These are phyloP conservation scores for Gymnocheta viridis DNA, from an alignment of 2,888 invertebrate species.

Conservation along the genomic window DNA sequence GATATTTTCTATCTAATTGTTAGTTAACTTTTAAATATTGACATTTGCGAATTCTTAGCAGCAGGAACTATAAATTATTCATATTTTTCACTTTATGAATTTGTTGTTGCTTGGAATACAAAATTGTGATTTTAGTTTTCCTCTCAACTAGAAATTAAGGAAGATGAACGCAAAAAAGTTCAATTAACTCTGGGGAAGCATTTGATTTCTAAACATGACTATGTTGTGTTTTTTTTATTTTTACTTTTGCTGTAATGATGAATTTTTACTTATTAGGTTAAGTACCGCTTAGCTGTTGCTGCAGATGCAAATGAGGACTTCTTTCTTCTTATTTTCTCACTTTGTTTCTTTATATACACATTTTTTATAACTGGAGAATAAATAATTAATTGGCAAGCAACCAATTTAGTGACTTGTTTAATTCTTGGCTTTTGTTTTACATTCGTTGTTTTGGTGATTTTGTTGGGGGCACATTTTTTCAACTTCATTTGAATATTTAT, in stretches of 20 bases:
- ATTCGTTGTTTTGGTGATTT: slow-evolving; percentile 15
- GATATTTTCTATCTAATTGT: slow-evolving; percentile 66
- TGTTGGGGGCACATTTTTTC: slow-evolving; percentile 5
- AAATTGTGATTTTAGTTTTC: slow-evolving; percentile 21
- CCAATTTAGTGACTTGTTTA: slow-evolving; percentile 1
- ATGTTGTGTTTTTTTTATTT: slow-evolving; percentile 22
- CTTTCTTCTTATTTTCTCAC: slow-evolving; percentile 1
- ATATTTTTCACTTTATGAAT: slow-evolving; percentile 9
- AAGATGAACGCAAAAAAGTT: slow-evolving; percentile 37
- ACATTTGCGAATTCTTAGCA: slow-evolving; percentile 60
- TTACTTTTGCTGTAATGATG: slow-evolving; percentile 21
- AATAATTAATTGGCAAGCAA: slow-evolving; percentile 33
- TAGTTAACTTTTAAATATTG: slow-evolving; percentile 64
- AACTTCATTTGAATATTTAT: background rate
- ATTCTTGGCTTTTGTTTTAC: background rate
- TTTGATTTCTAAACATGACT: slow-evolving; percentile 14
- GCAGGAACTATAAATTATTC: slow-evolving; percentile 69
- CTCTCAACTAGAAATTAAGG: slow-evolving; percentile 30
- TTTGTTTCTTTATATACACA: slow-evolving; percentile 1
- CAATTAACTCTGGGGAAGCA: slow-evolving; percentile 47
- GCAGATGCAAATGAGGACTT: slow-evolving; percentile 44
- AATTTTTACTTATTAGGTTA: slow-evolving; percentile 59
- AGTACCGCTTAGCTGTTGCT: slow-evolving; percentile 53
- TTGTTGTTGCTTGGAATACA: background rate
- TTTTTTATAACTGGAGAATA: background rate